Percentiles rank a stretch among this genome's conserved stretches.
Conservation (phyloP, 2,888 invertebrate species). For the Cephus spinipes region DNA sequence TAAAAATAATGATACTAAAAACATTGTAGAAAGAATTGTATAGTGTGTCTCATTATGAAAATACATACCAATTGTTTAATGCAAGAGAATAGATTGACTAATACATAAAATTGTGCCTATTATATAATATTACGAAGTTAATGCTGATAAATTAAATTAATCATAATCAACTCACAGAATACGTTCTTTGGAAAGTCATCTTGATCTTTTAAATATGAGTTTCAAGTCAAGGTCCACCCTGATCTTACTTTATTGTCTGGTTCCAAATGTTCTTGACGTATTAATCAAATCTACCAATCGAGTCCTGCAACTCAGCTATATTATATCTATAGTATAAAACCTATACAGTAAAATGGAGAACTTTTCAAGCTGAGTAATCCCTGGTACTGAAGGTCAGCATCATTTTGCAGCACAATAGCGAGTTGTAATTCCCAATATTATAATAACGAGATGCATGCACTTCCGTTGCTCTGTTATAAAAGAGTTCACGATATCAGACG, state of each 20-base stretch:
- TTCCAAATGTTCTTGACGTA: background rate
- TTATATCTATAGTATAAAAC: background rate
- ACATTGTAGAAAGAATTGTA: too few relatives aligned
- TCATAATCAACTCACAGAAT: background rate
- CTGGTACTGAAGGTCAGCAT: background rate
- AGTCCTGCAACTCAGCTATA: background rate
- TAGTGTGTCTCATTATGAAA: background rate
- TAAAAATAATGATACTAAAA: background rate
- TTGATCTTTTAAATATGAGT: background rate
- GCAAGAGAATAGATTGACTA: background rate
- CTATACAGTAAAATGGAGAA: background rate
- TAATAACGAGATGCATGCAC: constrained; percentile 39
- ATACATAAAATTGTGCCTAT: background rate
- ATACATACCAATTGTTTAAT: background rate
- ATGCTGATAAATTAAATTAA: background rate
- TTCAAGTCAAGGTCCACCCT: background rate
- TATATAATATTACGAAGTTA: background rate
- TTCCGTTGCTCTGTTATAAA: constrained; percentile 34
- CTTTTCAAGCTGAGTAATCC: background rate
- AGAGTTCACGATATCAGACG: background rate
- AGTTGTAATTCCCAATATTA: constrained; percentile 17
- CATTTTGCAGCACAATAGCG: background rate
- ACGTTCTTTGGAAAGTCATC: background rate
- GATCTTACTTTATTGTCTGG: background rate
- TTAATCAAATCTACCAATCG: too few relatives aligned